Base-by-base conservation (phyloP, 2,888 invertebrate species). In the Diaphora mendica region DNA sequence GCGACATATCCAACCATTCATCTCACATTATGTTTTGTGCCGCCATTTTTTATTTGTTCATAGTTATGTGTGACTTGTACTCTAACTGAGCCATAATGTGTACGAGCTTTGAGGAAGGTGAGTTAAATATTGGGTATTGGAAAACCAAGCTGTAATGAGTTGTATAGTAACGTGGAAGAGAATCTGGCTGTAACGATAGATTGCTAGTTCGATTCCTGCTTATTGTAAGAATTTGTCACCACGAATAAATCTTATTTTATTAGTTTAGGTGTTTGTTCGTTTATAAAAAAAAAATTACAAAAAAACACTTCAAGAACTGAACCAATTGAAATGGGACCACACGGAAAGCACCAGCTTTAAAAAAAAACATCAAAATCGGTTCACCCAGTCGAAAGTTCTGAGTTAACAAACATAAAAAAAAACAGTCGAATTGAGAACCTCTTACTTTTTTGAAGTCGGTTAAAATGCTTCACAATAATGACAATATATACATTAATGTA, bases 1-100 rank as follows among this genome's bases (percentile, higher is more conserved):
- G 80, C 83, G 83, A 79, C 82, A 69, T 65, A 65, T 64, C n/a
- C 35, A 68, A 72, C 78, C 78, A 81, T 80, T 80, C 78, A 77
- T 76, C 75, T 75, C 70, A 68, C 70, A 80, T 83, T 79, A 79
- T 71, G 64, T 39, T 68, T 23, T 26, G 70, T 55, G 68, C 39
- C 23, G 51, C 44, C n/a, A 30, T 62, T 67, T 66, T 70, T 74
- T 73, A 66, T 70, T 74, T 74, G 48, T 74, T 67, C 66, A 59
- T 74, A 35, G 62, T 70, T 62, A 39, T 59, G 26, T 13, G 33
- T 15, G 64, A 44, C 9, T 59, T 62, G 11, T 51, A 51, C 55
- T 55, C 35, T 35, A 55, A 51, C 68, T 35, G 35, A 51, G 26
- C 62, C 62, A 26, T 17, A 62, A 30, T 62, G 26, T 59, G 4